phyloP scores from a whole-genome alignment of 2,888 invertebrate genomes.

The Anoplius nigerrimus region DNA sequence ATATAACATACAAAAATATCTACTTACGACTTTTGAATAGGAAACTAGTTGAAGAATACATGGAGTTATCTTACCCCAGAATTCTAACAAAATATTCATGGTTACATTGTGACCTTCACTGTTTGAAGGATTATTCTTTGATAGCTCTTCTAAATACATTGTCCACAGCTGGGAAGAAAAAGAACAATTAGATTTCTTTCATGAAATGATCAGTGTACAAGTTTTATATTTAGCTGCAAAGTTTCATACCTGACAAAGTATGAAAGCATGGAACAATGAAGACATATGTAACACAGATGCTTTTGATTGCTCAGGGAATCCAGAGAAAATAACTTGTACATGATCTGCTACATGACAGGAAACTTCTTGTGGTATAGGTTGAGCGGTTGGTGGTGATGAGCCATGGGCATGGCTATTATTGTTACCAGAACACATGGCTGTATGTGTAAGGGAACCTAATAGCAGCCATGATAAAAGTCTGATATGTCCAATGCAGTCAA shows the following conservation, averaged over 20 bases:
- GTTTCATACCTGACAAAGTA: conserved; percentile 88
- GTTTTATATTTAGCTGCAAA: not conserved
- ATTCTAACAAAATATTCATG: conserved; percentile 92
- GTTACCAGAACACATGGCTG: conserved; percentile 80
- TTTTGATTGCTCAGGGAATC: conserved; percentile 97
- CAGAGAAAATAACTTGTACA: conserved; percentile 96
- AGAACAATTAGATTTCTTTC: not conserved
- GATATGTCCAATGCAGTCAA: conserved; percentile 96
- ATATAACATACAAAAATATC: not conserved
- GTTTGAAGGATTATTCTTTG: conserved; percentile 81
- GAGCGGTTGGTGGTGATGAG: conserved; percentile 77
- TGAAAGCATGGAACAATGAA: conserved; percentile 97
- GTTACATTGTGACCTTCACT: conserved; percentile 85
- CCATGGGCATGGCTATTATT: conserved; percentile 62
- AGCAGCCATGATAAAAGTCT: conserved; percentile 96
- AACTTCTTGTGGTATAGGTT: conserved; percentile 96
- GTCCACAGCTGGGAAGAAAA: conserved; percentile 87
- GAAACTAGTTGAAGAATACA: conserved; percentile 94
- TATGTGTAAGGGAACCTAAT: conserved; percentile 94
- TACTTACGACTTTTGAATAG: conserved; percentile 90
- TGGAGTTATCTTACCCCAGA: conserved; percentile 99
- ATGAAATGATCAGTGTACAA: not conserved
- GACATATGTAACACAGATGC: conserved; percentile 96
- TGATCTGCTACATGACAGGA: conserved; percentile 98
- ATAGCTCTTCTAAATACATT: conserved; percentile 94